phyloP scores from a whole-genome alignment of 2,113 vertebrate genomes.

The Dasyprocta punctata region DNA sequence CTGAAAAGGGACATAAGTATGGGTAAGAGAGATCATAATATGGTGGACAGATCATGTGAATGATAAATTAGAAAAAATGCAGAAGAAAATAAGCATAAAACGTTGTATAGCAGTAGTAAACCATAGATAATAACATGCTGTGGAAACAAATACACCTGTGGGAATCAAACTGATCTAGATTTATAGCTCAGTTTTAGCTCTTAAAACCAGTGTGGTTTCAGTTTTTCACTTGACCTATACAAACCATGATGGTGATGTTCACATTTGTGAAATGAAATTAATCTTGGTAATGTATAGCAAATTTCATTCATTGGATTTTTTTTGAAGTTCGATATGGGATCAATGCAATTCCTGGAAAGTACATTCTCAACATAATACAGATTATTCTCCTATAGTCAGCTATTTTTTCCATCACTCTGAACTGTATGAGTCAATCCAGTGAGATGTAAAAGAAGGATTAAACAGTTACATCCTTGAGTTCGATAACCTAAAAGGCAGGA shows the following conservation, averaged over 20 bases:
- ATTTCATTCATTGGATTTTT: not conserved
- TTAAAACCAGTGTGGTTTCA: not conserved
- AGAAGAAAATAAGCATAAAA: not conserved
- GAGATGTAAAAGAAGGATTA: not conserved
- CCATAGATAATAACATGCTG: not conserved
- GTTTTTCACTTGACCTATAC: not conserved
- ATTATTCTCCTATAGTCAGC: not conserved
- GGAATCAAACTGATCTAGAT: not conserved
- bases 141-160: not conserved
- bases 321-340: not conserved
- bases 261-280: not conserved
- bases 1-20: not conserved
- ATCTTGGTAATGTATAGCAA: not conserved
- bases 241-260: not conserved
- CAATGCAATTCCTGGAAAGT: not conserved
- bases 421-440: not conserved
- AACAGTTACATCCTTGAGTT: not conserved
- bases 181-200: not conserved
- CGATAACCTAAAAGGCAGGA: not conserved
- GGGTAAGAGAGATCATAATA: not conserved
- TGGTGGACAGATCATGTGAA: not conserved
- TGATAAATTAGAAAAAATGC: not conserved
- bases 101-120: not conserved
- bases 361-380: not conserved
- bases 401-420: not conserved